These are phyloP conservation scores for Rattus norvegicus DNA, from an alignment of 2,113 vertebrate species.

Conservation along the genomic window GRCr8 NC_086036.1:85287001-85287500, in stretches of 20 bases:
- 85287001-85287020: background rate
- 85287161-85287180: slow-evolving; percentile 6
- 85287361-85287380: background rate
- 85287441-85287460: background rate
- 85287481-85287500: background rate
- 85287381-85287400: background rate
- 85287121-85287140: background rate
- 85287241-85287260: background rate
- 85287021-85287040: too few species aligned
- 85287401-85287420: background rate
- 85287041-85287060: background rate
- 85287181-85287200: background rate
- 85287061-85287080: background rate
- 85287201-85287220: slow-evolving; percentile 5
- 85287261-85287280: background rate
- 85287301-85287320: background rate
- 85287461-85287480: background rate
- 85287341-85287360: background rate
- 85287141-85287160: background rate
- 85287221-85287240: background rate
- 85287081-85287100: slow-evolving; percentile 1
- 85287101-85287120: background rate
- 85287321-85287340: background rate
- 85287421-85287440: background rate
- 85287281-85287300: background rate